Base-by-base conservation (phyloP, 2,113 vertebrate species). In the Nothoprocta pentlandii region DNA sequence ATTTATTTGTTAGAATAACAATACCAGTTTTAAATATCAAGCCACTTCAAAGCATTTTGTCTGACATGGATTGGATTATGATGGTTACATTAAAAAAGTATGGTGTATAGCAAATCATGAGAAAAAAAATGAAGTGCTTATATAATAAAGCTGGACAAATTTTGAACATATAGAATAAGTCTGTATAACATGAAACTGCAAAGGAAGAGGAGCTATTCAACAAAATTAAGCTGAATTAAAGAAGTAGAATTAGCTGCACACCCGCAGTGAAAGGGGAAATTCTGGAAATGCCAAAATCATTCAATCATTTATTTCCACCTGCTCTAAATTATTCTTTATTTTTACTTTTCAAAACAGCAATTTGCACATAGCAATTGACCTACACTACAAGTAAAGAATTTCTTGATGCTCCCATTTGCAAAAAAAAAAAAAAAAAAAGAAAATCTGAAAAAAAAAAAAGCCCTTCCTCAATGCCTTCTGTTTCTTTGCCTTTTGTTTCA, bases 171-270 rank as follows among this genome's bases (percentile, higher is more conserved):
- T 87, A 21, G 49, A 91, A 77, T 79, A 69, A 47, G 92, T 91
- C 85, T 77, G 9, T 36, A 21, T 89, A 66, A 88, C n/a, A 62
- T 69, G 63, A 66, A 91, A 85, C 79, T 92, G 67, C 78, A 93
- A 89, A 80, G 87, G 36, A 59, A 94, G 71, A 90, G 95, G 85
- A 93, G 54, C 36, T 69, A 25, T 87, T 96, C 26, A 54, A 63
- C 59, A 82, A 94, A 95, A 91, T 80, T 74, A 91, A 76, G 78
- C 49, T 3, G 8, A 91, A 92, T 85, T 91, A 89, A 85, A 36
- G 41, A 89, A 92, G 75, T 23, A 84, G 66, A 94, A 84, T 95
- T 92, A 92, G 28, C 88, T 84, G 89, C 53, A 56, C 32, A 84
- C 34, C 53, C 90, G 84, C 84, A 86, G 75, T 47, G 80, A 56